Base-by-base conservation (phyloP, 2,888 invertebrate species). In the Chirona hameri region DNA sequence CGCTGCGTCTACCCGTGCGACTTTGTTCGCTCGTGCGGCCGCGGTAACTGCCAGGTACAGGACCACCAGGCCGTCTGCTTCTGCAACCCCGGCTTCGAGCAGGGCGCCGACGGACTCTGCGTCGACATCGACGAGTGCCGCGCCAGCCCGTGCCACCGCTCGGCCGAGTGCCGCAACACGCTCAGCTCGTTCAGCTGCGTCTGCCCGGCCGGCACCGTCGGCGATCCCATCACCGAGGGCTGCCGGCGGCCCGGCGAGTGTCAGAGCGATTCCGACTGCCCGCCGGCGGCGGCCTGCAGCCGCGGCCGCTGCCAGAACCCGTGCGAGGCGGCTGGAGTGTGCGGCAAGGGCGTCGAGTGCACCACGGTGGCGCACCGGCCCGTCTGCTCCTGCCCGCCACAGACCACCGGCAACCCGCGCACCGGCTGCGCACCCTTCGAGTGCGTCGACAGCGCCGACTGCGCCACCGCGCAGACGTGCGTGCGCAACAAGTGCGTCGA, bases 71-170 rank as follows among this genome's bases (percentile, higher is more conserved):
- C 92, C 3, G 86, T 91, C 0, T 97, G 97, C 86, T 90, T 91
- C 79, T 97, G 97, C 87, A 90, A 92, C 86, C 88, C 91, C 82
- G 96, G 96, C 65, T 96, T 92, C 87, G 90, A 91, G 83, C 88
- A 94, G 46, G 79, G 86, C 88, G 85, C 85, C 55, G 91, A 91
- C 81, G 92, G 91, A 82, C 90, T 90, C 82, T 96, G 96, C 87
- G 90, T 91, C 85, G 96, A 96, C 88, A 89, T 95, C 81, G 91
- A 97, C 86, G 96, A 96, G 89, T 97, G 97, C 86, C 86, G 90
- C 39, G 89, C 90, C 24, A 92, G 92, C 85, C 95, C 96, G 76
- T 97, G 96, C 86, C 95, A 95, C 86, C 87, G 91, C 52, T 92
- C 94, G 84, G 94, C 96, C 24, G 89, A 91, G 87, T 91, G 87